A percentile compares a stretch with the other conserved stretches of the same genome.
Conservation (phyloP, 2,888 invertebrate genomes). For the Nycteola revayana region DNA sequence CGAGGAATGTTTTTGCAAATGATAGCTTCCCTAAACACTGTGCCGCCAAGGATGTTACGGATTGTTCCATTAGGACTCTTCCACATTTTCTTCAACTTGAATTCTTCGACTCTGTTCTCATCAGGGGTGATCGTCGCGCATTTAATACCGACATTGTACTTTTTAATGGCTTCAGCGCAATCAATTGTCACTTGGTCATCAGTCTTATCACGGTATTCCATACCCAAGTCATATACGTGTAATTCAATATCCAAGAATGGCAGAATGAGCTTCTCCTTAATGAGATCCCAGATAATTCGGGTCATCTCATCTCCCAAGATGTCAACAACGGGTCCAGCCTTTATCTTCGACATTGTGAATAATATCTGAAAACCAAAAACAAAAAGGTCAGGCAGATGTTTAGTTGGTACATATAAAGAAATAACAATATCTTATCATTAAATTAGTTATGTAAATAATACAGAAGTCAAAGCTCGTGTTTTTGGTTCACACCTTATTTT, state of each 20-base stretch:
- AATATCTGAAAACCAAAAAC: conserved; percentile 18
- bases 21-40: conserved; percentile 92
- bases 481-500: too few relatives aligned
- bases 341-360: conserved; percentile 78
- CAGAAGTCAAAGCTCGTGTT: too few relatives aligned
- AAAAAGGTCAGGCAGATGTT: too few relatives aligned
- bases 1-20: conserved; percentile 97
- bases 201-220: conserved; percentile 96
- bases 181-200: conserved; percentile 98
- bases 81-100: conserved; percentile 94
- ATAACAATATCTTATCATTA: too few relatives aligned
- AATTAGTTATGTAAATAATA: too few relatives aligned
- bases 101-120: conserved; percentile 96
- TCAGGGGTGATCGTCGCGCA: conserved; percentile 99
- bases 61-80: conserved; percentile 95
- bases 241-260: conserved; percentile 98
- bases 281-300: conserved; percentile 98
- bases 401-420: too few relatives aligned
- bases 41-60: conserved; percentile 92
- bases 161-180: conserved; percentile 97
- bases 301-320: conserved; percentile 98
- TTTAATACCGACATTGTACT: conserved; percentile 99
- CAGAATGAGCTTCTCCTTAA: conserved; percentile 97
- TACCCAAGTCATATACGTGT: conserved; percentile 96
- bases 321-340: conserved; percentile 94